Base-by-base conservation (phyloP, 1,140 invertebrate species). In the Drosophila quadrilineata region DNA sequence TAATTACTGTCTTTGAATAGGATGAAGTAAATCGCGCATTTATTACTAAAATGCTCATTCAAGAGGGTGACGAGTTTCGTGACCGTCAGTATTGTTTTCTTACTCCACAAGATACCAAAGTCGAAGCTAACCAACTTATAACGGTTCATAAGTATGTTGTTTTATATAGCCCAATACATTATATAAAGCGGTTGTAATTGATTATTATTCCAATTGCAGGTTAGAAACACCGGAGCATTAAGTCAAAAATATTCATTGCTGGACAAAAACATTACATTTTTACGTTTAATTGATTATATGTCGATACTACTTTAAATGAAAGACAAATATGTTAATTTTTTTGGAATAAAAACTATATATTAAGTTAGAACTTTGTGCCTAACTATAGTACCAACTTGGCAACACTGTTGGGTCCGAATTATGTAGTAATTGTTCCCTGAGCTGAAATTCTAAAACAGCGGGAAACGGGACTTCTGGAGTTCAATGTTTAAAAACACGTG, bases 81-180 rank as follows among this genome's bases (percentile, higher is more conserved):
- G 89, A 91, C 41, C 90, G 92, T 14, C 95, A 96, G 88, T 96
- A 93, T 89, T 92, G 94, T 40, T 95, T 96, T 77, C 90, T 96
- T 6, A 95, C 94, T 28, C 95, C 95, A 10, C 92, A 94, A 75
- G 94, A 95, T 80, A 92, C 93, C n/a, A 92, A 92, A 16, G 91
- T 91, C 26, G 85, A 80, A 24, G 90, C 91, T 1, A 87, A 88
- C 33, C 80, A 89, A 21, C 87, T 90, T 3, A 88, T 94, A 29
- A 92, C 90, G n/a, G 92, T 94, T 76, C 92, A 94, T 59, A 85
- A 90, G 82, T 82, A 88, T 36, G 49, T 8, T 54, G 22, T 29
- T 8, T 5, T 22, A 3, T 6, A 0, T n/a, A 12, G 33, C n/a
- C n/a, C n/a, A n/a, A 3, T 22, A 12, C 10, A 12, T 31, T n/a